These are phyloP conservation scores for Ornithoptera priamus DNA, from an alignment of 2,888 invertebrate species.

Conservation along the genomic window DNA sequence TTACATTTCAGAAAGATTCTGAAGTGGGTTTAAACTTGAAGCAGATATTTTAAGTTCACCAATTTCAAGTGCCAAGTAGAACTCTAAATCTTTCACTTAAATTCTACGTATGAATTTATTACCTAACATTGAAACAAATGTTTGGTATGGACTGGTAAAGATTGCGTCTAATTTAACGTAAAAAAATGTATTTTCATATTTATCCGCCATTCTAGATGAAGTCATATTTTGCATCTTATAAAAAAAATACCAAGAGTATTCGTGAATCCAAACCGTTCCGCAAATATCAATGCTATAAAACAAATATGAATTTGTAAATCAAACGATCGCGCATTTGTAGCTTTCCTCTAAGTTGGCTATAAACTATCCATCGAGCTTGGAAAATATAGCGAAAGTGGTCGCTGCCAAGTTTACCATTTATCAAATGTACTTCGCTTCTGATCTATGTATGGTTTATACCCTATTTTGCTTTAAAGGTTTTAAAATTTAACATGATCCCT, in stretches of 20 bases:
- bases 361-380: conserved; percentile 17
- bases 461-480: conserved; percentile 10
- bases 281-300: conserved; percentile 2
- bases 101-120: too few species aligned
- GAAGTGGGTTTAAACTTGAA: too few species aligned
- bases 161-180: too few species aligned
- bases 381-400: conserved; percentile 23
- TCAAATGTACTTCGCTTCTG: conserved; percentile 21
- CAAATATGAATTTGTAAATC: conserved; percentile 7
- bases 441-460: conserved; percentile 23
- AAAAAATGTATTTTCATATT: too few species aligned
- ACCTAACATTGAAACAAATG: too few species aligned
- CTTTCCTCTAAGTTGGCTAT: conserved; percentile 19
- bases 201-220: too few species aligned
- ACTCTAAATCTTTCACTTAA: too few species aligned
- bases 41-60: too few species aligned
- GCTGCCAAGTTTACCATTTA: conserved; percentile 26
- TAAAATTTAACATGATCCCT: too few species aligned
- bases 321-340: conserved; percentile 9
- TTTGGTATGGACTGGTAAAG: too few species aligned
- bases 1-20: too few species aligned
- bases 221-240: not conserved
- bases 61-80: too few species aligned
- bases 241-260: not conserved
- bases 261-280: not conserved